These are phyloP conservation scores for Buathra laborator DNA, from an alignment of 2,888 invertebrate genomes.

Conservation along the genomic window DNA sequence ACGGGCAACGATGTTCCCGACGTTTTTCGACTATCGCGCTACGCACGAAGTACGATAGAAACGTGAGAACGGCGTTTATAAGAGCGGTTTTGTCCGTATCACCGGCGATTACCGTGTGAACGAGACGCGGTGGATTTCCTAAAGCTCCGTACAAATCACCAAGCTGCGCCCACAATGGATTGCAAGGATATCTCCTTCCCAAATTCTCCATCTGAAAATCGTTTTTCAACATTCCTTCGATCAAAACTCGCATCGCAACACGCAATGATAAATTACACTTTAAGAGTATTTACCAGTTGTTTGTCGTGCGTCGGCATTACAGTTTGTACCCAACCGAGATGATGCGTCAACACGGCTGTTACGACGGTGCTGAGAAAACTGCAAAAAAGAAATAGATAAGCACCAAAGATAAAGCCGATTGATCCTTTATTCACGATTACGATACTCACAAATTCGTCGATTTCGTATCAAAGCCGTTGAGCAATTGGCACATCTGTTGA, in stretches of 20 bases:
- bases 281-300: constrained; percentile 76
- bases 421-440: not conserved
- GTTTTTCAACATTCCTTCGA: constrained; percentile 15
- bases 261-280: not conserved
- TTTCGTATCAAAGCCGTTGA: constrained; percentile 92
- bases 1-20: constrained; percentile 76
- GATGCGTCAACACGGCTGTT: constrained; percentile 95
- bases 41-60: constrained; percentile 94
- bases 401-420: not conserved
- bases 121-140: constrained; percentile 91
- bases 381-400: constrained; percentile 81
- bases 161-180: constrained; percentile 96
- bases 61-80: constrained; percentile 91
- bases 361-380: constrained; percentile 96
- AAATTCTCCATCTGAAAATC: constrained; percentile 85
- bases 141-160: constrained; percentile 95
- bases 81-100: constrained; percentile 88
- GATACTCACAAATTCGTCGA: constrained; percentile 94
- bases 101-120: constrained; percentile 93
- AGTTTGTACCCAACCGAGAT: constrained; percentile 96
- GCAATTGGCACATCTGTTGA: constrained; percentile 88
- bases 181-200: constrained; percentile 91
- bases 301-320: constrained; percentile 85
- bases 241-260: not conserved
- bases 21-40: constrained; percentile 81